Base-by-base conservation (phyloP, 1,140 invertebrate species). In the Holcopasites calliopsidis region DNA sequence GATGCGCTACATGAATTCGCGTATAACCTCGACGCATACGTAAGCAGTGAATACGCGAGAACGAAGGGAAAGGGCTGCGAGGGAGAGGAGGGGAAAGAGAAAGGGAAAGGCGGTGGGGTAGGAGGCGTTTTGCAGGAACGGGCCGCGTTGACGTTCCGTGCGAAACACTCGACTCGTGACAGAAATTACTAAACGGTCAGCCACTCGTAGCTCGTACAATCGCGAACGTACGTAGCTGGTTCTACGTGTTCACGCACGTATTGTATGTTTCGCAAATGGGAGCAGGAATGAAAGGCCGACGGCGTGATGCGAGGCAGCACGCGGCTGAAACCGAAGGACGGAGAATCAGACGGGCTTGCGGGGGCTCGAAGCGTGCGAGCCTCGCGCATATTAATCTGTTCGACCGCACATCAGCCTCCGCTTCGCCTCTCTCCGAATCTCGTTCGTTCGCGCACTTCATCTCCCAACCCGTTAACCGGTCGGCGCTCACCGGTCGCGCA, bases 351-450 rank as follows among this genome's bases (percentile, higher is more conserved):
- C 38, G 68, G 58, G 69, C 69, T 26, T 62, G 69, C 18, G 58
- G 69, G 77, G 70, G 62, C 66, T 58, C 64, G 71, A 60, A 73
- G 79, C 47, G 79, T 68, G 84, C 76, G 72, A 75, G 80, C 86
- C 84, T 87, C 82, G 87, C 86, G 89, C 89, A 90, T 90, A 90
- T 90, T 90, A 90, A 90, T 90, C 88, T 89, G 87, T 88, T 88
- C 86, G 85, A 89, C 87, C 89, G 88, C 88, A 90, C 89, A 89
- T 90, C 89, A 88, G 87, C 86, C 79, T 86, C 77, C 82, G 68
- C 52, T 44, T 77, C 50, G 50, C 79, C 79, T 82, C 80, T 82
- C 70, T 54, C 82, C 77, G 77, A 86, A 86, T 88, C 87, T 89
- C 88, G 86, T 87, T 88, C 85, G 85, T 86, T 88, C 86, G 83